Percentiles rank a stretch among this genome's conserved stretches.
These are phyloP conservation scores for Arizona elegans DNA, from an alignment of 2,113 vertebrate species.

Conservation along the genomic window DNA sequence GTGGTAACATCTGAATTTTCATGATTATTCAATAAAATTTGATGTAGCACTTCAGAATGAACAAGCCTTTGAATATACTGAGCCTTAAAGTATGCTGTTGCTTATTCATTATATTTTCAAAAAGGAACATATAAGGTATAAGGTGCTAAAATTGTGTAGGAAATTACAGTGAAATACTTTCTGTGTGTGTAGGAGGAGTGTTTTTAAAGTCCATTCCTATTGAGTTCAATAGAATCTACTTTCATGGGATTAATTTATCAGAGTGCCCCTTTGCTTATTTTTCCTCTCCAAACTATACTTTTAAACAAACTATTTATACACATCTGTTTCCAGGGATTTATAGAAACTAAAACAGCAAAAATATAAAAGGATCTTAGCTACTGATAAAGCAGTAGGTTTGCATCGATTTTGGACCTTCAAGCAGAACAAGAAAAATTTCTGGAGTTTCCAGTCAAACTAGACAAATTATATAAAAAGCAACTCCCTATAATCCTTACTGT, in stretches of 20 bases:
- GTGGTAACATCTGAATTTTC: slow-evolving; percentile 49
- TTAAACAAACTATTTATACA: not conserved
- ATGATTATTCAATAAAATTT: slow-evolving; percentile 46
- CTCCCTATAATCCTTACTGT: not conserved
- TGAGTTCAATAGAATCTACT: not conserved
- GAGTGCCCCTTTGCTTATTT: not conserved
- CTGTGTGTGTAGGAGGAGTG: not conserved
- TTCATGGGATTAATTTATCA: not conserved
- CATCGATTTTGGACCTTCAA: not conserved
- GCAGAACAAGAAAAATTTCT: not conserved
- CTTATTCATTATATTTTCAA: slow-evolving; percentile 1
- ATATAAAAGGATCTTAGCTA: not conserved
- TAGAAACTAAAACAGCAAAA: not conserved
- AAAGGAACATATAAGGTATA: slow-evolving; percentile 12
- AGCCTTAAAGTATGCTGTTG: slow-evolving; percentile 14
- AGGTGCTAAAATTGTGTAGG: not conserved
- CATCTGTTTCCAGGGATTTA: not conserved
- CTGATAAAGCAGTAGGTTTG: not conserved
- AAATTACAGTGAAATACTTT: not conserved
- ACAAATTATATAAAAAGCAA: not conserved
- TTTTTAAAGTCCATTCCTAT: not conserved
- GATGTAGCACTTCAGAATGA: slow-evolving; percentile 40
- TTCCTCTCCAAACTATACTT: not conserved
- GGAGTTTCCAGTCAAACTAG: not conserved
- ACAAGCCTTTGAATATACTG: slow-evolving; percentile 37